phyloP scores from a whole-genome alignment of 2,888 invertebrate genomes.

The Meganola albula region DNA sequence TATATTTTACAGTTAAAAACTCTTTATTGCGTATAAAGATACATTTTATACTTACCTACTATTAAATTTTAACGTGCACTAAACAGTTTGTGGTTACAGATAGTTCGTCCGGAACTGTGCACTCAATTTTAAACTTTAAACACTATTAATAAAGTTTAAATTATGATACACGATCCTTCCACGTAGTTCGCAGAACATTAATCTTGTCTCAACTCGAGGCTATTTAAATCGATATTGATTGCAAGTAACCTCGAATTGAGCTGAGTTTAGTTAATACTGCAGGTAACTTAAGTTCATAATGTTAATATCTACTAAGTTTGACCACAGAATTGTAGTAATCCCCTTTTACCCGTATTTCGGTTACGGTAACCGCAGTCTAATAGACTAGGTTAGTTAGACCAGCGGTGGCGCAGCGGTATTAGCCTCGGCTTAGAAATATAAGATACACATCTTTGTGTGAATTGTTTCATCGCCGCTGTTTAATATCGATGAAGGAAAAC shows the following conservation, averaged over 20 bases:
- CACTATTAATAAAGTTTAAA: slow-evolving; percentile 7
- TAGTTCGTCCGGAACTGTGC: background rate
- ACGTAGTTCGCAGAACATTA: slow-evolving; percentile 29
- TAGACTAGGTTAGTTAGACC: too few relatives aligned
- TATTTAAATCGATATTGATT: slow-evolving; percentile 40
- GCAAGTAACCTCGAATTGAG: slow-evolving; percentile 29
- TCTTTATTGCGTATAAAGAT: too few relatives aligned
- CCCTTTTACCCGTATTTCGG: too few relatives aligned
- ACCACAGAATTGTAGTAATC: too few relatives aligned
- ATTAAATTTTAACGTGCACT: background rate
- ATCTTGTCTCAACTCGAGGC: slow-evolving; percentile 31
- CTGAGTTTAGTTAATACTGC: slow-evolving; percentile 22
- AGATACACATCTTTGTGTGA: too few relatives aligned
- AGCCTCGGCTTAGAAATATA: too few relatives aligned
- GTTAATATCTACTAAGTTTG: too few relatives aligned
- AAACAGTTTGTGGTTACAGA: background rate
- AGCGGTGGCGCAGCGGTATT: too few relatives aligned
- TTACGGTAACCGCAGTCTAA: too few relatives aligned
- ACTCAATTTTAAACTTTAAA: background rate
- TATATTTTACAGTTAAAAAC: too few relatives aligned
- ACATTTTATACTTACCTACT: background rate
- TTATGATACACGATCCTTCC: slow-evolving; percentile 8
- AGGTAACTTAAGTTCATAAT: slow-evolving; percentile 4
- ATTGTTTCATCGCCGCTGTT: too few relatives aligned
- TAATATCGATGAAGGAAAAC: too few relatives aligned